phyloP scores from a whole-genome alignment of 2,797 vertebrate genomes.

The Pseudomugil gertrudae region DNA sequence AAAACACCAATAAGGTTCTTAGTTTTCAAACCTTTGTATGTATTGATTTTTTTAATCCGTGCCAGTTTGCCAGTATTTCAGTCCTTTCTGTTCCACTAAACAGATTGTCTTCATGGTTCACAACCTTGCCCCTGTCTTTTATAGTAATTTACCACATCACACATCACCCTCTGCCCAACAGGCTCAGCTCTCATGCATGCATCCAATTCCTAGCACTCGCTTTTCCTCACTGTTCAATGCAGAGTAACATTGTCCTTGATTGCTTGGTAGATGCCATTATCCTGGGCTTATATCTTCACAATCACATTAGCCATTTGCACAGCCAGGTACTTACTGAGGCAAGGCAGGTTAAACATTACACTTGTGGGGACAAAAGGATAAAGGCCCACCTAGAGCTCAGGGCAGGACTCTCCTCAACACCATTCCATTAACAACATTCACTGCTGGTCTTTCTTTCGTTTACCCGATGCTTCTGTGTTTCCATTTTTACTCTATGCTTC shows the following conservation, averaged over 20 bases:
- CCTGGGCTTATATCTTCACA: slow-evolving; percentile 76
- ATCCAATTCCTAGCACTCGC: slow-evolving; percentile 49
- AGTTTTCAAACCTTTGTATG: background rate
- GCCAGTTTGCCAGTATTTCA: slow-evolving; percentile 22
- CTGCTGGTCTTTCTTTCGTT: slow-evolving; percentile 52
- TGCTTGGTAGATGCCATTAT: slow-evolving; percentile 81
- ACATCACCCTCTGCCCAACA: slow-evolving; percentile 48
- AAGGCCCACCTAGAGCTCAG: slow-evolving; percentile 74
- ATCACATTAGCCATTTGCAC: slow-evolving; percentile 81
- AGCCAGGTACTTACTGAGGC: slow-evolving; percentile 76
- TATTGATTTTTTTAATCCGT: slow-evolving; percentile 30
- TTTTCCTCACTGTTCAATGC: slow-evolving; percentile 62
- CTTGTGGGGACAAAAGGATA: slow-evolving; percentile 69
- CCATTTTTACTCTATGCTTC: slow-evolving; percentile 7
- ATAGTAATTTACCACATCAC: slow-evolving; percentile 57
- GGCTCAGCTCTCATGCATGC: slow-evolving; percentile 49
- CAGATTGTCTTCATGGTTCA: slow-evolving; percentile 52
- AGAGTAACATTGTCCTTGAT: slow-evolving; percentile 76
- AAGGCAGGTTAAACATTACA: slow-evolving; percentile 76
- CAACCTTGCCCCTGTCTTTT: slow-evolving; percentile 52
- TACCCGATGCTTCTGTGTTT: slow-evolving; percentile 33
- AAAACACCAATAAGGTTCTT: too few species aligned
- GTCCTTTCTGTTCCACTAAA: slow-evolving; percentile 36
- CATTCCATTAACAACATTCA: slow-evolving; percentile 53
- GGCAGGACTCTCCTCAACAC: slow-evolving; percentile 48